These are phyloP conservation scores for Phocoena phocoena DNA, from an alignment of 2,113 vertebrate genomes.

Conservation along the genomic window DNA sequence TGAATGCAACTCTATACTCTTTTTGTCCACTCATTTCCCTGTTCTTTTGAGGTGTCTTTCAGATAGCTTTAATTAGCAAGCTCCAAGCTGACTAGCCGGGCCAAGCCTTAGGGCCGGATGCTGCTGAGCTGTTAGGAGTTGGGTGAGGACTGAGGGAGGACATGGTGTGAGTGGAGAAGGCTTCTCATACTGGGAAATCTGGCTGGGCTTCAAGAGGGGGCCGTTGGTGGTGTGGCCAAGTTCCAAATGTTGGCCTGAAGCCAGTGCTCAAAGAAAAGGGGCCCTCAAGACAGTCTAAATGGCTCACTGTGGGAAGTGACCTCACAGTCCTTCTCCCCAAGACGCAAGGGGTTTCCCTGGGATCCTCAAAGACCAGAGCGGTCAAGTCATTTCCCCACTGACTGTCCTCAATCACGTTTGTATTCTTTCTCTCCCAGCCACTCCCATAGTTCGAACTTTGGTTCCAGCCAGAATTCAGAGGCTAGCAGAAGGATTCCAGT, in stretches of 20 bases:
- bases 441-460: background rate
- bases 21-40: background rate
- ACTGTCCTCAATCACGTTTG: background rate
- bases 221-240: slow-evolving; percentile 50
- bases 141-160: slow-evolving; percentile 9
- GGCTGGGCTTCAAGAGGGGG: slow-evolving; percentile 58
- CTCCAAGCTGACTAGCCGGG: background rate
- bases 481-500: background rate
- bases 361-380: background rate
- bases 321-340: slow-evolving; percentile 9
- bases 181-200: slow-evolving; percentile 48
- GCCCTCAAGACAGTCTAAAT: slow-evolving; percentile 52
- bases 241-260: slow-evolving; percentile 57
- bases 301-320: slow-evolving; percentile 49
- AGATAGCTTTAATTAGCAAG: slow-evolving; percentile 35
- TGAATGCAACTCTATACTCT: background rate
- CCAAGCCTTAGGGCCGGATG: background rate
- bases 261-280: slow-evolving; percentile 68
- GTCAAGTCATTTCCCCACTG: slow-evolving; percentile 32
- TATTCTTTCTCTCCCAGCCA: slow-evolving; percentile 35
- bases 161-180: slow-evolving; percentile 9
- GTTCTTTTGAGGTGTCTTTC: slow-evolving; percentile 12
- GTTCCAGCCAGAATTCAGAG: slow-evolving; percentile 13
- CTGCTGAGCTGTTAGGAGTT: slow-evolving; percentile 40
- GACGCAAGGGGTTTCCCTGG: slow-evolving; percentile 34